Evolutionary conservation across 2,888 invertebrate species (phyloP), one percentile per base, ranked within the genome.

Genomic region (Yponomeuta cagnagella): DNA sequence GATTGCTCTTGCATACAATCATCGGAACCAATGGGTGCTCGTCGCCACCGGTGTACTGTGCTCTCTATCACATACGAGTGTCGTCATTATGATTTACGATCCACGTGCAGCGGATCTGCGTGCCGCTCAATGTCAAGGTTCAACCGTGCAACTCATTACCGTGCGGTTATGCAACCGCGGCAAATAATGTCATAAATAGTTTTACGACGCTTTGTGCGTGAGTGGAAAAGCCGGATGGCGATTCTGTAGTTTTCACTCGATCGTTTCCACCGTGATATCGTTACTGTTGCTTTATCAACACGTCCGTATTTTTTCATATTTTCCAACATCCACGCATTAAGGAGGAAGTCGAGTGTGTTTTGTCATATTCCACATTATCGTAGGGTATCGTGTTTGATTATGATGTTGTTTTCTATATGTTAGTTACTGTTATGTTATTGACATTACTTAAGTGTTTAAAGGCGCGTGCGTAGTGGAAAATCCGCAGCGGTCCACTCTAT

Each of bases 111-210:
- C 79, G 77, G 88, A 86, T 85, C 85, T 86, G 78, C 84, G 83
- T 84, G 83, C 86, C 82, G 87, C 82, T 81, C 91, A 92, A 90
- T 90, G 91, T 90, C 91, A 91, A 91, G 91, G 91, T 86, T 77
- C 43, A 43, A 8, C 43, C 9, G 91, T 58, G 15, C 79, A 76
- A 78, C 76, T 75, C 77, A 81, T 79, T 78, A 78, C 77, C 72
- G 74, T 78, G 77, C 77, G 76, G 77, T 90, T 89, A 89, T 87
- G 86, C 84, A 90, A 90, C 79, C 79, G 85, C 86, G 89, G 85
- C 88, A 85, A 85, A 88, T 43, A 85, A 85, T 84, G 84, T 82
- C 87, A 87, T 87, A 87, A 88, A 88, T 84, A 31, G 31, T 78
- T 84, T 84, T 85, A 85, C 79, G 79, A 81, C 78, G 63, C 63